These are phyloP conservation scores for Salvator merianae DNA, from an alignment of 2,113 vertebrate species.

Conservation along the genomic window DNA sequence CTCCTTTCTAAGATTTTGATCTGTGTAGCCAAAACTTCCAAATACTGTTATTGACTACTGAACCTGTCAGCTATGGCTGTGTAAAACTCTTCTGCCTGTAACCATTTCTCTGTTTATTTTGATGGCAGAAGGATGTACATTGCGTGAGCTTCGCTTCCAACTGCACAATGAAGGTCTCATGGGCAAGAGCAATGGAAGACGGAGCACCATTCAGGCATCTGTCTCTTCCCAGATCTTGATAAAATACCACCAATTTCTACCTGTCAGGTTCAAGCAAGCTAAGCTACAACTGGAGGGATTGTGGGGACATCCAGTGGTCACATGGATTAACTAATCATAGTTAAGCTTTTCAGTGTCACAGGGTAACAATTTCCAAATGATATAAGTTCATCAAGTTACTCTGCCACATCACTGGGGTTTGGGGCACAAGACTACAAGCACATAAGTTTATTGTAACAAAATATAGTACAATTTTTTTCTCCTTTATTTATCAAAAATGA, in stretches of 20 bases:
- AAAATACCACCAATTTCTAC: slow-evolving; percentile 13
- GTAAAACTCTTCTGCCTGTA: no score
- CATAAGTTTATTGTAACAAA: neutral
- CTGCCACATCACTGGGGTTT: slow-evolving; percentile 43
- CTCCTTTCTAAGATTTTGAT: neutral
- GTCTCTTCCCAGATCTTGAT: neutral
- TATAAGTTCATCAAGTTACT: slow-evolving; percentile 56
- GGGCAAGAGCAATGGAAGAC: neutral
- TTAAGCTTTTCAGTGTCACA: slow-evolving; percentile 7
- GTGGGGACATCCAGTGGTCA: slow-evolving; percentile 79
- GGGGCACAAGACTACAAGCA: slow-evolving; percentile 25
- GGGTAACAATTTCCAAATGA: neutral
- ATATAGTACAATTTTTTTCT: no score
- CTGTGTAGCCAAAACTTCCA: neutral
- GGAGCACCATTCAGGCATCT: fast-evolving
- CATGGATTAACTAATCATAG: slow-evolving; percentile 69
- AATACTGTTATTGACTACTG: neutral
- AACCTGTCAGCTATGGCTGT: no score
- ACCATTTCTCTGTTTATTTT: neutral
- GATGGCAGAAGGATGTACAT: neutral
- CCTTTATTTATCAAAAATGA: neutral
- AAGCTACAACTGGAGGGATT: slow-evolving; percentile 63
- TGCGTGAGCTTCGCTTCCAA: neutral
- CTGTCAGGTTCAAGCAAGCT: slow-evolving; percentile 39
- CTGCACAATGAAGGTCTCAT: neutral